Base-by-base conservation (phyloP, 2,113 vertebrate species). In the Platichthys flesus region DNA sequence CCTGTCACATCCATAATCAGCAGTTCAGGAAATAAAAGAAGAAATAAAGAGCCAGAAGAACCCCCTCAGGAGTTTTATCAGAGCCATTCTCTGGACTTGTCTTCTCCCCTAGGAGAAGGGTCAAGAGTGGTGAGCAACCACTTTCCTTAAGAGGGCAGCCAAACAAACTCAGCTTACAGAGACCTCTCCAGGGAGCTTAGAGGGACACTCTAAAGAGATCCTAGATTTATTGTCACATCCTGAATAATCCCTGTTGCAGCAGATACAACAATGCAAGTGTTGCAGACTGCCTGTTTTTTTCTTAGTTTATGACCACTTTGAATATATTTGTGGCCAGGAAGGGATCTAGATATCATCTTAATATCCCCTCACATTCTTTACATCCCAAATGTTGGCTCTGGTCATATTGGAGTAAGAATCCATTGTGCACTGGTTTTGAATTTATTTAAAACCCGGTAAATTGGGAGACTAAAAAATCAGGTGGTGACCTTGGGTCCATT, bases 401-500 rank as follows among this genome's bases (percentile, higher is more conserved):
- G 24, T 52, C 45, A 64, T 18, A 31, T 18, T 31, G 21, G 35
- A 12, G 37, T 64, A 8, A n/a, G 24, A 21, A n/a, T 60, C 37
- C 10, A 66, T n/a, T 12, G 35, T 42, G 31, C 24, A 20, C 83
- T 93, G 86, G 88, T 90, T 94, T 93, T 95, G 92, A 95, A 95
- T 95, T 95, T 95, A 91, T 95, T 94, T 93, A 95, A 96, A 95
- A 94, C 89, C 85, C 89, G 93, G 91, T 91, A 93, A 95, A 92
- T 93, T 95, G 63, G 65, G 60, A 75, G 56, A 82, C 35, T 71
- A 95, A 92, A 94, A 86, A 63, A 95, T 95, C 96, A 94, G 95
- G 93, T 95, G 95, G 94, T 95, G 96, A 96, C 96, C 94, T 86
- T 95, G 93, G 93, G 75, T 95, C 93, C 94, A 94, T 95, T 95